Conservation (phyloP, 2,797 vertebrate species). For the Chanos chanos region DNA sequence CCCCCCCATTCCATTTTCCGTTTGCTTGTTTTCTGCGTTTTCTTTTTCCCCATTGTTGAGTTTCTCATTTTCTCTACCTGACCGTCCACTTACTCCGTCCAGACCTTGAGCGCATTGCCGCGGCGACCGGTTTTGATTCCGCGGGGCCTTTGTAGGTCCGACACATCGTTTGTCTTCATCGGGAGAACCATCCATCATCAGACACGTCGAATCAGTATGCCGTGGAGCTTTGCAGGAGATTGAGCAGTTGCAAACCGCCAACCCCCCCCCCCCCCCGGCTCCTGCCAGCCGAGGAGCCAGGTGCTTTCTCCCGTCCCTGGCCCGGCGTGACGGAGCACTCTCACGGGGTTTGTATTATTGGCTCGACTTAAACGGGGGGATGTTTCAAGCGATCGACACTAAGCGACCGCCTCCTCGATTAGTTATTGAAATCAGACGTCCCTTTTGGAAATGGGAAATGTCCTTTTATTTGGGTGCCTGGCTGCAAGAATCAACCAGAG, state of each 20-base stretch:
- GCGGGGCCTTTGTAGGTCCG: neutral
- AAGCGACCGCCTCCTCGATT: no score
- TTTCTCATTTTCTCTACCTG: neutral
- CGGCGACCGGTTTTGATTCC: slow-evolving; percentile 16
- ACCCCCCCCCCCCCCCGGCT: no score
- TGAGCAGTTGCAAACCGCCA: slow-evolving; percentile 49
- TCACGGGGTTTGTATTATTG: no score
- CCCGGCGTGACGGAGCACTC: no score
- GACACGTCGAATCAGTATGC: neutral
- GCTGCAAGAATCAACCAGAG: no score
- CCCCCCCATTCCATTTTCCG: neutral
- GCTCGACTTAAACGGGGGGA: no score
- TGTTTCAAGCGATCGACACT: no score
- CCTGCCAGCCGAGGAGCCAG: no score
- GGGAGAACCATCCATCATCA: neutral
- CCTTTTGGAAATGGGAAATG: no score
- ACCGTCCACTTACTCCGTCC: neutral
- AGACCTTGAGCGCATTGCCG: neutral
- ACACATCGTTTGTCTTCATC: slow-evolving; percentile 11
- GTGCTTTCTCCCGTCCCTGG: no score
- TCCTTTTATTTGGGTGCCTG: no score
- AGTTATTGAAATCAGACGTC: no score
- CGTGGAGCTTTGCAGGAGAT: neutral
- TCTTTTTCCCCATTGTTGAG: neutral
- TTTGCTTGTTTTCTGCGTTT: neutral